phyloP scores from a whole-genome alignment of 1,140 invertebrate genomes.

The Hycleus cichorii region DNA sequence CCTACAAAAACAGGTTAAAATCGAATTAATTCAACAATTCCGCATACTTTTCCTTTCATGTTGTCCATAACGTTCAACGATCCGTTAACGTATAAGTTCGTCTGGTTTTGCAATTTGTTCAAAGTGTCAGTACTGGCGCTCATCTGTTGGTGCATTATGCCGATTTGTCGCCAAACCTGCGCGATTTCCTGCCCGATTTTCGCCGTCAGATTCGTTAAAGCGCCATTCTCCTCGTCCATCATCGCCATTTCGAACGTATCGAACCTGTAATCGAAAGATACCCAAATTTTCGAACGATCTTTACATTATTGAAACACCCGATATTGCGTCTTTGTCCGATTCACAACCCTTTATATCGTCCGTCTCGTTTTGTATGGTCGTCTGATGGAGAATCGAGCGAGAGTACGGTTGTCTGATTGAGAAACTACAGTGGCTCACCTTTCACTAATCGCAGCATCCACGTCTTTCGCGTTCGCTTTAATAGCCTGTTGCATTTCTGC shows the following conservation, averaged over 20 bases:
- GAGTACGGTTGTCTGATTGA: neutral
- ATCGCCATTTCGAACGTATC: slow-evolving; percentile 61
- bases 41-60: slow-evolving; percentile 68
- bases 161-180: slow-evolving; percentile 80
- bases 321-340: neutral
- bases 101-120: slow-evolving; percentile 68
- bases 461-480: slow-evolving; percentile 54
- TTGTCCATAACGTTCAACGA: slow-evolving; percentile 72
- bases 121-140: slow-evolving; percentile 65
- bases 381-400: neutral
- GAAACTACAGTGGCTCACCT: slow-evolving; percentile 36
- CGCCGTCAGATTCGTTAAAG: slow-evolving; percentile 64
- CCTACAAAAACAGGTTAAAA: slow-evolving; percentile 40
- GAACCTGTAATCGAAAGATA: slow-evolving; percentile 46
- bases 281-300: neutral
- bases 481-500: slow-evolving; percentile 67
- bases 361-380: neutral
- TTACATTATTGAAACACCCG: neutral
- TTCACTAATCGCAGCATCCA: slow-evolving; percentile 60
- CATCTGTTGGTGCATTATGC: slow-evolving; percentile 81
- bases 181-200: slow-evolving; percentile 77
- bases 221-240: slow-evolving; percentile 64
- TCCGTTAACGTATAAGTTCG: slow-evolving; percentile 72
- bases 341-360: neutral
- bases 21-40: neutral